Evolutionary conservation across 2,888 invertebrate species (phyloP).

Genomic region (Malacosoma neustria): DNA sequence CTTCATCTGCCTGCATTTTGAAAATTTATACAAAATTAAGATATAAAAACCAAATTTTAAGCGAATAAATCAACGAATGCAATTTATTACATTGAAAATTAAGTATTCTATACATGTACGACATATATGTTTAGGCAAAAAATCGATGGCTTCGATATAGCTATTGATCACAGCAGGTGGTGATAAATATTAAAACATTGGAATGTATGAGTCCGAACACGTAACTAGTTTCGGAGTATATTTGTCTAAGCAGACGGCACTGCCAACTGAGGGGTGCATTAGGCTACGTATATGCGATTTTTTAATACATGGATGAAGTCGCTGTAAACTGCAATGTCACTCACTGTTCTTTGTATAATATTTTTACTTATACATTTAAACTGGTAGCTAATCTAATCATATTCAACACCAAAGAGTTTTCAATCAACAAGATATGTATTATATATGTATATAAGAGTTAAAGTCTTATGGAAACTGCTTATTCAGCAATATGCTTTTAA

Average conservation of each 20-base stretch:
- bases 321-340: no score
- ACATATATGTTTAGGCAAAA: background rate
- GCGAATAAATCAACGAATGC: background rate
- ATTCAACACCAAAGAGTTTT: no score
- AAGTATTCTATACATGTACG: background rate
- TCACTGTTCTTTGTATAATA: no score
- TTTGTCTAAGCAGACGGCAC: conserved; percentile 65
- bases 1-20: no score
- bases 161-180: conserved; percentile 25
- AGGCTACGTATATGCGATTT: conserved; percentile 24
- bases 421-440: no score
- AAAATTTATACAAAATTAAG: conserved; percentile 4
- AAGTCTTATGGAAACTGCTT: no score
- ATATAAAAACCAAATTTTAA: background rate
- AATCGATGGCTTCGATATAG: background rate
- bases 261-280: conserved; percentile 39
- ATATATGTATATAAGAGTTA: no score
- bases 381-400: no score
- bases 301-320: no score
- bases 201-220: conserved; percentile 52
- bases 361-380: no score
- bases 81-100: background rate
- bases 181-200: conserved; percentile 57
- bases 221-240: conserved; percentile 67
- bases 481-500: no score